A percentile compares a stretch with the other conserved stretches of the same genome.
These are phyloP conservation scores for Grallaria varia DNA, from an alignment of 2,113 vertebrate genomes.

Conservation along the genomic window DNA sequence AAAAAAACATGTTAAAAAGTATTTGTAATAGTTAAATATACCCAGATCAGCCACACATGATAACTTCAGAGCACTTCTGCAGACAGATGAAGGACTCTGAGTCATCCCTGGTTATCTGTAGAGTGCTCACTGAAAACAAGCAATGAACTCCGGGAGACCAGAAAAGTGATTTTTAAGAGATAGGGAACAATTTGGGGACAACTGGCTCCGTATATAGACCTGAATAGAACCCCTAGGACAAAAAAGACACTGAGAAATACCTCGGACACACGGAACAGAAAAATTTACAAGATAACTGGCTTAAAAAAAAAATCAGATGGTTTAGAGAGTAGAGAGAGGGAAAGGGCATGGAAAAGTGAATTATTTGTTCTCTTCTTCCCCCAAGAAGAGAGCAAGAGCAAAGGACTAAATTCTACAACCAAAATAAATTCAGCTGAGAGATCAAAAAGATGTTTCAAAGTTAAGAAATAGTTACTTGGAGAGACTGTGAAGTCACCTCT, in stretches of 20 bases:
- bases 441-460: neutral
- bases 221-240: neutral
- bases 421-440: neutral
- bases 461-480: neutral
- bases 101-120: neutral
- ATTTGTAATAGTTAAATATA: constrained; percentile 11
- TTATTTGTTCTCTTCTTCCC: neutral
- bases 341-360: neutral
- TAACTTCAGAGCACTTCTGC: neutral
- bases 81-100: neutral
- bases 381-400: neutral
- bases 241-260: neutral
- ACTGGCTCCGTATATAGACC: neutral
- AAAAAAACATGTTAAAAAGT: neutral
- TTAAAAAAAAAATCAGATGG: too few species aligned
- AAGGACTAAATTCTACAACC: neutral
- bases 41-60: neutral
- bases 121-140: neutral
- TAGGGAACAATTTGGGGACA: neutral
- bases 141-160: neutral
- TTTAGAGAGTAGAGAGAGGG: neutral
- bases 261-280: neutral
- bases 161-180: neutral
- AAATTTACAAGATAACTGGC: neutral
- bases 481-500: neutral